phyloP scores from a whole-genome alignment of 2,113 vertebrate genomes.

The Platysternon megacephalum region DNA sequence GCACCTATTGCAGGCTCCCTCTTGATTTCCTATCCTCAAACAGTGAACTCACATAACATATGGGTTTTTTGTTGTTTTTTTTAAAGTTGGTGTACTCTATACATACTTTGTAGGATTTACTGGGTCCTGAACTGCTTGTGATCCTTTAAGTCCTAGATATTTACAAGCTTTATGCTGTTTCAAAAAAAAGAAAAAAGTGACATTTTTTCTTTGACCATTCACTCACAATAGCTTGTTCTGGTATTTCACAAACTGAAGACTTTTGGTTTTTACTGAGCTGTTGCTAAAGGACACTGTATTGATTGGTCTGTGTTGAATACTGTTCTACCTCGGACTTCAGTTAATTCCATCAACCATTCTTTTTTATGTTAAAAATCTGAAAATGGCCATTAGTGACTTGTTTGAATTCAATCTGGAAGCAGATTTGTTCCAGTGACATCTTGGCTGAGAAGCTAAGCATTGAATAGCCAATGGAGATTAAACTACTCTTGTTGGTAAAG shows the following conservation, averaged over 20 bases:
- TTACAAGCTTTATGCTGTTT: neutral
- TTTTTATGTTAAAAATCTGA: neutral
- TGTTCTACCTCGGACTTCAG: neutral
- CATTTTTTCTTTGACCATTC: neutral
- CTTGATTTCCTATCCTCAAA: neutral
- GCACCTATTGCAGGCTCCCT: neutral
- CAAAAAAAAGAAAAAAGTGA: conserved; percentile 9
- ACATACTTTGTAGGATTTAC: neutral
- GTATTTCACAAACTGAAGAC: conserved; percentile 2
- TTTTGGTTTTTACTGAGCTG: neutral
- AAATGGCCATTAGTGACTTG: neutral
- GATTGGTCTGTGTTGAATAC: neutral
- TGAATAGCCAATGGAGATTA: neutral
- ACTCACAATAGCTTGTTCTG: neutral
- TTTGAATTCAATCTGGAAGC: neutral
- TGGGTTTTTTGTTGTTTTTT: neutral
- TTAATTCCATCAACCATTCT: neutral
- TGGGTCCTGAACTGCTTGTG: neutral
- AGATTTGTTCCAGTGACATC: neutral
- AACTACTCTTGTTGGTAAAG: neutral
- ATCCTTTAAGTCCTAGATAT: neutral
- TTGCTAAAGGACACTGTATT: neutral
- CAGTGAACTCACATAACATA: neutral
- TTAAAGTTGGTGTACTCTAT: neutral
- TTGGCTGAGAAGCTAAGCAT: neutral